These are phyloP conservation scores for Rhynchomys soricoides DNA, from an alignment of 2,113 vertebrate species.

Conservation along the genomic window DNA sequence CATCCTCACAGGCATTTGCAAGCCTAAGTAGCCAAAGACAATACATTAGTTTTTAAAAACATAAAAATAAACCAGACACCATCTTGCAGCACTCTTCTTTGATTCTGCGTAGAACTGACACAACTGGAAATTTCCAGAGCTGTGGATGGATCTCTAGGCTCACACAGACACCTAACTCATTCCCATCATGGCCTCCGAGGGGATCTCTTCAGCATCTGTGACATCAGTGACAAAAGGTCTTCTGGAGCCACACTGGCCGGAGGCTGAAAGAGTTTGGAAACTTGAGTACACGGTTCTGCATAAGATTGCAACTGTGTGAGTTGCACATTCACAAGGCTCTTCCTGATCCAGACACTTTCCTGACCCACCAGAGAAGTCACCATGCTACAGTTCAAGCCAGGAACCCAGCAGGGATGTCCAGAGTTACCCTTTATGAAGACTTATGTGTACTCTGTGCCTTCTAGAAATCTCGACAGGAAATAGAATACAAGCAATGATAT, in stretches of 20 bases:
- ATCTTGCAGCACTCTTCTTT: background rate
- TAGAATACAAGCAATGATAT: background rate
- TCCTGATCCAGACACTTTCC: background rate
- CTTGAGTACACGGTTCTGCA: background rate
- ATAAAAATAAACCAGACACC: no score
- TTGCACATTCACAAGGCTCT: background rate
- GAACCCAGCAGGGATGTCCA: background rate
- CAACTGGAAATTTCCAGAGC: background rate
- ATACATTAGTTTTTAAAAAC: background rate
- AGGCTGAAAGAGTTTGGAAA: conserved; percentile 18
- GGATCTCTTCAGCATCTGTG: background rate
- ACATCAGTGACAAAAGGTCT: background rate
- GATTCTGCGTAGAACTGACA: background rate
- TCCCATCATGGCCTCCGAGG: background rate
- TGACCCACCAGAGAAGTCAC: background rate
- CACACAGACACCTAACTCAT: background rate
- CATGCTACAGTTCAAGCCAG: background rate
- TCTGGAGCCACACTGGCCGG: background rate
- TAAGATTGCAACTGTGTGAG: background rate
- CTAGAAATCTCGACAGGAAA: background rate
- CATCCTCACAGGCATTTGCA: background rate
- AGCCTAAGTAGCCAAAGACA: background rate
- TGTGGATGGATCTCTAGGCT: background rate
- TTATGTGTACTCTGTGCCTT: background rate
- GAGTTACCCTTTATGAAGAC: background rate